A percentile compares a stretch with the other conserved stretches of the same genome.
Conservation (phyloP, 2,797 vertebrate species). For the Erithacus rubecula region DNA sequence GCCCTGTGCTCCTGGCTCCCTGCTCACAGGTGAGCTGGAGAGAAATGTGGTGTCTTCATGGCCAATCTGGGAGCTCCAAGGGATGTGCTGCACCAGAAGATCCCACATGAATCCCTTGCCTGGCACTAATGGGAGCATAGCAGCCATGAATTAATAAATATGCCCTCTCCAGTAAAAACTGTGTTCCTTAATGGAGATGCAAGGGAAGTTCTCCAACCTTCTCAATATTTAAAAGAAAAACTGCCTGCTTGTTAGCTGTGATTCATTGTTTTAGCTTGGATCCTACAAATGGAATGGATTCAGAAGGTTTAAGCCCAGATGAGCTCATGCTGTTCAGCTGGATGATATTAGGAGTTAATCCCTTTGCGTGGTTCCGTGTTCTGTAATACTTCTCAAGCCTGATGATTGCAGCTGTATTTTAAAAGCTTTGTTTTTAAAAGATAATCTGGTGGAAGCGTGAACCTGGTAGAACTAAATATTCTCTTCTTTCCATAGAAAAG, state of each 20-base stretch:
- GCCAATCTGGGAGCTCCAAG: neutral
- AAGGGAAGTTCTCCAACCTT: neutral
- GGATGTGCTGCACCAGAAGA: neutral
- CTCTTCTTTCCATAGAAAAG: neutral
- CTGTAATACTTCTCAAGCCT: constrained; percentile 48
- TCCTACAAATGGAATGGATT: constrained; percentile 38
- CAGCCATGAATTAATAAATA: neutral
- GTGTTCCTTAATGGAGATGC: neutral
- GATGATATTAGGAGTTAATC: constrained; percentile 67
- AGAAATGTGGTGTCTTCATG: neutral
- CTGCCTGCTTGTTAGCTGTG: neutral
- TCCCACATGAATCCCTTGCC: neutral
- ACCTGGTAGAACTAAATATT: neutral
- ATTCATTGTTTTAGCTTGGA: constrained; percentile 18
- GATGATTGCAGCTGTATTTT: constrained; percentile 42
- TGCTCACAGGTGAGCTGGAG: neutral
- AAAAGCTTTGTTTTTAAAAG: constrained; percentile 31
- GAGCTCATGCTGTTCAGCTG: constrained; percentile 52
- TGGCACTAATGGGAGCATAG: neutral
- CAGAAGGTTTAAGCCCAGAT: constrained; percentile 47
- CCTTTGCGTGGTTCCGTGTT: neutral
- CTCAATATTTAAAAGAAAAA: neutral
- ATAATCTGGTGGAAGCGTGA: constrained; percentile 40
- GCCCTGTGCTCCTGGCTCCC: neutral
- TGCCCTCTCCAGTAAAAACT: neutral